These are phyloP conservation scores for Melanogrammus aeglefinus DNA, from an alignment of 2,797 vertebrate genomes.

Conservation along the genomic window DNA sequence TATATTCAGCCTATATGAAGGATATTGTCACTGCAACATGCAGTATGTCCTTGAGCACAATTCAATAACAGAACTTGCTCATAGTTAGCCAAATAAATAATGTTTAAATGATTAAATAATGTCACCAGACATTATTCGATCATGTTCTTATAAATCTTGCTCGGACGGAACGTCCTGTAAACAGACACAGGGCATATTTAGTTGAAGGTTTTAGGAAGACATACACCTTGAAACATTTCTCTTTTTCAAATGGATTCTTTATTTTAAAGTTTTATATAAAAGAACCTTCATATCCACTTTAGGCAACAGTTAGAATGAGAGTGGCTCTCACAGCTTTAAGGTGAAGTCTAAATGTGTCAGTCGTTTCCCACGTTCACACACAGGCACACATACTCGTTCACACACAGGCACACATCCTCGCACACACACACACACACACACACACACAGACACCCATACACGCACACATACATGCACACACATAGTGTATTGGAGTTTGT, in stretches of 20 bases:
- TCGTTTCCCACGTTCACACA: slow-evolving; percentile 50
- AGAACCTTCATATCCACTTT: slow-evolving; percentile 67
- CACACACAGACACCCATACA: slow-evolving; percentile 10
- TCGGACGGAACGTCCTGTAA: not conserved
- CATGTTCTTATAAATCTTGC: not conserved
- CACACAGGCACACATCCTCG: slow-evolving; percentile 6
- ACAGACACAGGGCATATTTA: not conserved
- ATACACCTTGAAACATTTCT: slow-evolving; percentile 8
- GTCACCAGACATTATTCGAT: not conserved
- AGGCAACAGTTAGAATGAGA: slow-evolving; percentile 76
- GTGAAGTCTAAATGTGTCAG: slow-evolving; percentile 57
- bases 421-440: slow-evolving; percentile 37
- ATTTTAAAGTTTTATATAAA: slow-evolving; percentile 76
- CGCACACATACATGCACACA: slow-evolving; percentile 54
- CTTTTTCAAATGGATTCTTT: slow-evolving; percentile 62
- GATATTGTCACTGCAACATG: not conserved
- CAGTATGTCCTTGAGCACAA: not conserved
- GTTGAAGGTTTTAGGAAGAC: not conserved
- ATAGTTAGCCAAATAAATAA: not conserved
- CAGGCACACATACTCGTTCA: slow-evolving; percentile 3
- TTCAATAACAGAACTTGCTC: not conserved
- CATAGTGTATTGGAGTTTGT: slow-evolving; percentile 58
- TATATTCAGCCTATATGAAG: not conserved
- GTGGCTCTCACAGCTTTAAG: slow-evolving; percentile 64
- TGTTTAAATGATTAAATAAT: not conserved